These are phyloP conservation scores for Cylindroiulus punctatus DNA, from an alignment of 2,888 invertebrate species.

Conservation along the genomic window DNA sequence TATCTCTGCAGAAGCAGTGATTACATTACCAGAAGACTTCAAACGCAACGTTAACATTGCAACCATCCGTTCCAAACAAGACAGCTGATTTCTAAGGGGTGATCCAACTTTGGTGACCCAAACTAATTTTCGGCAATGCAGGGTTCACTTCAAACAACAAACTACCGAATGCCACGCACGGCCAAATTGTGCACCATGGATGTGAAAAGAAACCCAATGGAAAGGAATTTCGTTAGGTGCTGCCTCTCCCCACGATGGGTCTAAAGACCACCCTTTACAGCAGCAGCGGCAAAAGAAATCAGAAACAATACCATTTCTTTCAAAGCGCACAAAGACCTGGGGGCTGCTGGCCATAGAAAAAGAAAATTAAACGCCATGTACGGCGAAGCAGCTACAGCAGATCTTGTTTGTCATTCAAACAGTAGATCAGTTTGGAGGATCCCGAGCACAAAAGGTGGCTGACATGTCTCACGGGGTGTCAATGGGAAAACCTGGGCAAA, in stretches of 20 bases:
- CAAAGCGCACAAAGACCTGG: not conserved
- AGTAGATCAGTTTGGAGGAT: not conserved
- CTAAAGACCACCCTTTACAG: constrained; percentile 8
- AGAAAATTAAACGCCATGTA: not conserved
- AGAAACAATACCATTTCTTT: constrained; percentile 14
- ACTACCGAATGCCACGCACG: constrained; percentile 14
- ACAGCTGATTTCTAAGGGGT: not conserved
- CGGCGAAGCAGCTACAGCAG: not conserved
- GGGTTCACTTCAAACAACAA: constrained; percentile 25
- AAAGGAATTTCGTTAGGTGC: constrained; percentile 15
- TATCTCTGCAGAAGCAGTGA: too few species aligned
- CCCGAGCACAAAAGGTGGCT: constrained; percentile 25
- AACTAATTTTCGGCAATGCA: constrained; percentile 4
- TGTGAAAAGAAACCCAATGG: constrained; percentile 21
- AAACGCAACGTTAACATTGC: not conserved
- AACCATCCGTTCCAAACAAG: not conserved
- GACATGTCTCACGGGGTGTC: constrained; percentile 39
- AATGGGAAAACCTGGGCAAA: not conserved
- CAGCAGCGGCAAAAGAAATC: not conserved
- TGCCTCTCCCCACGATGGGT: not conserved
- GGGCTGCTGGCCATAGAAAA: not conserved
- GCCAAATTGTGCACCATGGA: not conserved
- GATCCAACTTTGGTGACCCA: not conserved
- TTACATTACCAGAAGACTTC: too few species aligned
- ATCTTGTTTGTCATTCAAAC: constrained; percentile 47